phyloP scores from a whole-genome alignment of 1,140 invertebrate genomes.

The Rhyzopertha dominica region DNA sequence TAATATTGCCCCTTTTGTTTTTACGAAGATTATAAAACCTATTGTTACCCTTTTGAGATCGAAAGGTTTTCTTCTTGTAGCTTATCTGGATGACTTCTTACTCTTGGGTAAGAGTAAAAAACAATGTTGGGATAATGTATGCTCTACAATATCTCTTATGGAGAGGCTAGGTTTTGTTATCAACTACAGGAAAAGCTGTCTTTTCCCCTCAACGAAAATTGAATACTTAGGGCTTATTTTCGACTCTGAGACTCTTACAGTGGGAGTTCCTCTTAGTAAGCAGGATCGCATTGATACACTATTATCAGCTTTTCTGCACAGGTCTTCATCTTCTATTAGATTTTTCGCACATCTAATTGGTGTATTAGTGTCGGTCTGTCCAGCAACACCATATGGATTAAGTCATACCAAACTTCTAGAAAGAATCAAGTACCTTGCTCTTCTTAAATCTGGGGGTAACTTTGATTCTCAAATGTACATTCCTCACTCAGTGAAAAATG shows the following conservation, averaged over 20 bases:
- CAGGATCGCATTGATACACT: conserved; percentile 7
- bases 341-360: conserved; percentile 27
- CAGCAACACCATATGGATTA: conserved; percentile 26
- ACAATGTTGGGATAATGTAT: conserved; percentile 9
- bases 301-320: conserved; percentile 11
- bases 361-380: conserved; percentile 22
- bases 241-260: conserved; percentile 18
- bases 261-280: conserved; percentile 21
- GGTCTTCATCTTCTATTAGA: conserved; percentile 22
- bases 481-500: conserved; percentile 1
- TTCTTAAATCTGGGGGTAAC: not conserved
- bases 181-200: conserved; percentile 26
- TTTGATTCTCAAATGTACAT: conserved; percentile 6
- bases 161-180: conserved; percentile 16
- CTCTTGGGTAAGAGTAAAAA: conserved; percentile 21
- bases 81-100: conserved; percentile 36
- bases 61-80: conserved; percentile 22
- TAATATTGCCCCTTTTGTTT: conserved; percentile 18
- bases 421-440: conserved; percentile 19
- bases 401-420: conserved; percentile 27
- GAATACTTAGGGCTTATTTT: conserved; percentile 30
- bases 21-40: conserved; percentile 32
- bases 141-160: conserved; percentile 1
- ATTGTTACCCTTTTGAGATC: conserved; percentile 13
- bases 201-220: conserved; percentile 16